Percentiles rank a stretch among this genome's conserved stretches.
These are phyloP conservation scores for Varroa destructor DNA, from an alignment of 1,140 invertebrate genomes.

Conservation along the genomic window DNA sequence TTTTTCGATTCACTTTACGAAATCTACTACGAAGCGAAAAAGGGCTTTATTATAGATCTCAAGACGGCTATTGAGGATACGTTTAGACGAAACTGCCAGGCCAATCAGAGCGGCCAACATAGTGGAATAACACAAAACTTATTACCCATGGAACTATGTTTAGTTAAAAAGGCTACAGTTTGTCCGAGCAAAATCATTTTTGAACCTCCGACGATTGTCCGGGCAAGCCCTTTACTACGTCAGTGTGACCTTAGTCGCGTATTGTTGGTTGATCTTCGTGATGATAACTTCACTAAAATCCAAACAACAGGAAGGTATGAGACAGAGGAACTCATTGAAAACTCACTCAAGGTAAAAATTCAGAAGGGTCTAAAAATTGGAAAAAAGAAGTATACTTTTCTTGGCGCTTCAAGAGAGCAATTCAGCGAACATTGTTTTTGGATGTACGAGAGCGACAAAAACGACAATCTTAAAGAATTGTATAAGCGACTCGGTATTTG, in stretches of 20 bases:
- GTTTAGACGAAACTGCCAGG: background rate
- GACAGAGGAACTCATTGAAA: background rate
- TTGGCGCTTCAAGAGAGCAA: background rate
- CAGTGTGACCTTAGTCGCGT: background rate
- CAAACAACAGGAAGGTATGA: background rate
- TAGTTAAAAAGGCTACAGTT: background rate
- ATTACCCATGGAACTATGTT: background rate
- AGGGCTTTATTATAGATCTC: background rate
- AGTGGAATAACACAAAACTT: background rate
- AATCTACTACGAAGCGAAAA: background rate
- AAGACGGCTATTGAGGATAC: background rate
- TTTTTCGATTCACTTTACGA: background rate
- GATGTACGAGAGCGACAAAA: conserved; percentile 2
- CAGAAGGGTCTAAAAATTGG: conserved; percentile 6
- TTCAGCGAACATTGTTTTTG: background rate
- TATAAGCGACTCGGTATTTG: background rate
- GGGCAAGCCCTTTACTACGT: background rate
- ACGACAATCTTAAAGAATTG: background rate
- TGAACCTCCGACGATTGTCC: background rate
- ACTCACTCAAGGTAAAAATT: background rate
- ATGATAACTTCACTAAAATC: background rate
- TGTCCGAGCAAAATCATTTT: conserved; percentile 1
- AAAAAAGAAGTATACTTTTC: background rate
- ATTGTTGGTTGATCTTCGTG: conserved; percentile 1
- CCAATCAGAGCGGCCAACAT: background rate